Evolutionary conservation across 1,140 invertebrate species (phyloP), one percentile per base, ranked within the genome.

Genomic region (Drosophila azteca): DNA sequence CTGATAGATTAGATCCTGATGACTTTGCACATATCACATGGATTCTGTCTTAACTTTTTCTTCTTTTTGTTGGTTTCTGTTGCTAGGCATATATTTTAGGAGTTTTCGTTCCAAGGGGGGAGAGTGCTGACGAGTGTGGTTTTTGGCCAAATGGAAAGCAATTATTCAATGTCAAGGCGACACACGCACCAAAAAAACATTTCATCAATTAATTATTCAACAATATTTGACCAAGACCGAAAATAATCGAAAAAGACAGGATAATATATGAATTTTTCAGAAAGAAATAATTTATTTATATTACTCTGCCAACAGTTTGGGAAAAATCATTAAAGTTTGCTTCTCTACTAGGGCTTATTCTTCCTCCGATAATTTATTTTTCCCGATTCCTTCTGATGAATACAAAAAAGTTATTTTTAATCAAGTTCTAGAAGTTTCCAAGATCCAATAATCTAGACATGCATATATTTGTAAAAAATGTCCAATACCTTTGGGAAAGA

Each of bases 171-270:
- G 83, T 88, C 83, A 88, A 69, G 41, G 59, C 54, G 67, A 81
- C 44, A 64, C 58, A 76, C 53, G 52, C 72, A 69, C 58, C 35
- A 46, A 48, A 20, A 20, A 46, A 61, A 81, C 69, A 84, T 88
- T 90, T 84, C 88, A 84, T 90, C 88, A 90, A 90, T 90, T 90
- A 90, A 90, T 90, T 88, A 81, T 70, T 70, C 58, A 65, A 78
- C 69, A 58, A 50, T 41, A 54, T 66, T 55, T 75, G 62, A 8
- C 50, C 24, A 44, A 9, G 15, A n/a, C 11, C 35, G 13, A 39
- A 1, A 39, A 35, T 57, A 49, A 22, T 43, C 17, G n/a, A 22
- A 51, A 44, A 53, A 45, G 15, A 44, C 13, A 44, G 29, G 9
- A 44, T 45, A 15, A 13, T 11, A 24, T 9, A 26, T 29, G 8